Evolutionary conservation across 2,113 vertebrate genomes (phyloP).

Genomic region (Glaucomys volans): DNA sequence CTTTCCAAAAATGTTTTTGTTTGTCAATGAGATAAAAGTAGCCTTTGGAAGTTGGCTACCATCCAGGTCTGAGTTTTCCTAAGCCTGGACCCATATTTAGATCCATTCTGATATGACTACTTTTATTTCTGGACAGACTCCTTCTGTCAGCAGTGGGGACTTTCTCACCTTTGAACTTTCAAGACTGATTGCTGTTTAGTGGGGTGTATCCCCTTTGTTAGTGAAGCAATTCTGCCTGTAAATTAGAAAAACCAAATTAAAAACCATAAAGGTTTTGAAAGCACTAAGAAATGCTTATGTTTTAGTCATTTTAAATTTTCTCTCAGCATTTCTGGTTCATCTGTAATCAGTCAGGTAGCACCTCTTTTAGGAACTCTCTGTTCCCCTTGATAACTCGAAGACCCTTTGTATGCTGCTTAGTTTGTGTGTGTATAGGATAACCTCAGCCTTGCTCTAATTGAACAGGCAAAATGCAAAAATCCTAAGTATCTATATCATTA

Average conservation of each 20-base stretch:
- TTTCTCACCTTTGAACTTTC: background rate
- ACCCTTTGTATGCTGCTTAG: background rate
- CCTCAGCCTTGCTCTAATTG: background rate
- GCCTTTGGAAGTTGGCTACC: background rate
- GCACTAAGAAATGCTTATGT: background rate
- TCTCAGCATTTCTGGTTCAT: background rate
- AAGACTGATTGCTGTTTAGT: accelerated
- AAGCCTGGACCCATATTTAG: background rate
- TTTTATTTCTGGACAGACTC: background rate
- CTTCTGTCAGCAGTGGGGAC: too few species aligned
- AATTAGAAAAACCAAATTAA: too few species aligned
- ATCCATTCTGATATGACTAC: background rate
- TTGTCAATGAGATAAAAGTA: background rate
- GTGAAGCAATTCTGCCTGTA: background rate
- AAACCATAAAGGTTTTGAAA: background rate
- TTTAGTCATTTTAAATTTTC: background rate
- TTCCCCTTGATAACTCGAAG: background rate
- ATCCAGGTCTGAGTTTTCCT: background rate
- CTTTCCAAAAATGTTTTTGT: background rate
- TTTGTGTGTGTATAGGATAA: background rate
- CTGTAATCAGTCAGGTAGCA: background rate
- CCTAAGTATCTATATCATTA: background rate
- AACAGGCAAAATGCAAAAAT: background rate
- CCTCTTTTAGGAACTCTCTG: background rate
- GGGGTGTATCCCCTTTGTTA: background rate